These are phyloP conservation scores for Anthoscopus minutus DNA, from an alignment of 2,113 vertebrate species.

Conservation along the genomic window DNA sequence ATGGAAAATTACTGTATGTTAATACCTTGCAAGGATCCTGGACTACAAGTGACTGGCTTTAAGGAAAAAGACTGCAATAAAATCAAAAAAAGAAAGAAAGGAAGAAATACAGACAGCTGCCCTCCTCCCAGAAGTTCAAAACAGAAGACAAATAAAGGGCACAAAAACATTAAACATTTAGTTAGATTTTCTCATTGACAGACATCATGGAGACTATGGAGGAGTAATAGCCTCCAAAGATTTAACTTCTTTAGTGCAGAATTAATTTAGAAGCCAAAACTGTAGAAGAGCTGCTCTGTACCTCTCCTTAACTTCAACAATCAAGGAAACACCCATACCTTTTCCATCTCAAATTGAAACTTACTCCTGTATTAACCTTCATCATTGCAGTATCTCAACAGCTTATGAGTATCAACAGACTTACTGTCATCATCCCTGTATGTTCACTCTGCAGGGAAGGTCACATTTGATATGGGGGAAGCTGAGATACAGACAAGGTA, in stretches of 20 bases:
- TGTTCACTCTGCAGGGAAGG: not conserved
- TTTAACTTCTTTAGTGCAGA: not conserved
- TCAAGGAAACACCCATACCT: not conserved
- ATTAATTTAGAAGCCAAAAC: not conserved
- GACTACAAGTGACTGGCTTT: not conserved
- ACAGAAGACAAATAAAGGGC: not conserved
- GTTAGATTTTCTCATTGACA: not conserved
- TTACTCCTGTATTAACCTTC: not conserved
- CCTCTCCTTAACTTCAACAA: not conserved
- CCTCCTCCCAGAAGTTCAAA: not conserved
- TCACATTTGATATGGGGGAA: not conserved
- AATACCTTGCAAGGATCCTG: not conserved
- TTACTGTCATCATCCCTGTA: not conserved
- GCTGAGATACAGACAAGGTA: not conserved
- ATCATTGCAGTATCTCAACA: not conserved
- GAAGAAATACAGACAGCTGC: not conserved
- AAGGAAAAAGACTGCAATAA: not conserved
- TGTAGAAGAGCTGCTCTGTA: not conserved
- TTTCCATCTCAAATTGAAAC: not conserved
- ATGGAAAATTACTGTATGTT: not conserved
- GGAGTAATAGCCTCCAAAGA: not conserved
- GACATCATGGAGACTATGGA: not conserved
- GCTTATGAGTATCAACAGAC: not conserved
- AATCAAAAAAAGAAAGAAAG: not conserved
- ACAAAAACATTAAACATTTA: not conserved